Base-by-base conservation (phyloP, 1,140 invertebrate genomes). In the Drosophila arizonae region DNA sequence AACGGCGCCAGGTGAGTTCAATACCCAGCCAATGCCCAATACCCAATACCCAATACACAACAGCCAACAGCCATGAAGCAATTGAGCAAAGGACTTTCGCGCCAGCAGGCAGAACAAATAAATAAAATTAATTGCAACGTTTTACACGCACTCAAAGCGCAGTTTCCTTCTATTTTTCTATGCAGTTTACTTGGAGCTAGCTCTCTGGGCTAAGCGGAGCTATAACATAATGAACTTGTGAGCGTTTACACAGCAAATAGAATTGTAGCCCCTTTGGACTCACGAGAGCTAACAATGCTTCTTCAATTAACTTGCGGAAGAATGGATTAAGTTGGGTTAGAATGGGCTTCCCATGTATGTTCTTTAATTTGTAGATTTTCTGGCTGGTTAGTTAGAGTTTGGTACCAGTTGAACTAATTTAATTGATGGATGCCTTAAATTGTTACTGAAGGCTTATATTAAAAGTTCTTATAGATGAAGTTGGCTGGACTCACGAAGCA, bases 51-150 rank as follows among this genome's bases (percentile, higher is more conserved):
- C n/a, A n/a, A 90, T 92, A 41, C 92, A 92, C 78, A 92, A 33
- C 43, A n/a, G 43, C 46, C 45, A 52, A 65, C 60, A 43, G 30
- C 15, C 15, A 45, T 6, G 33, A 57, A 60, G 8, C 57, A 48
- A 55, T 51, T 55, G 45, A 45, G 30, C 57, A 17, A 62, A 41
- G 33, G 43, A 58, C 55, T 17, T 24, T 6, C 41, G 24, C 10
- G 36, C 57, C 52, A 61, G 41, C 62, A 54, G 68, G 76, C 76
- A 84, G 66, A 79, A 77, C 72, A 88, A 88, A 90, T 72, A 79
- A 90, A 90, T 77, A 79, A 68, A 90, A 90, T 90, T 90, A 89
- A 89, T 79, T 89, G 80, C 75, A 81, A 54, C 72, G 76, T 64
- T 72, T 54, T 46, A 43, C 45, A 67, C 17, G 28, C 33, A 43